Conservation (phyloP, 2,888 invertebrate genomes). For the Eumerus sabulonum region DNA sequence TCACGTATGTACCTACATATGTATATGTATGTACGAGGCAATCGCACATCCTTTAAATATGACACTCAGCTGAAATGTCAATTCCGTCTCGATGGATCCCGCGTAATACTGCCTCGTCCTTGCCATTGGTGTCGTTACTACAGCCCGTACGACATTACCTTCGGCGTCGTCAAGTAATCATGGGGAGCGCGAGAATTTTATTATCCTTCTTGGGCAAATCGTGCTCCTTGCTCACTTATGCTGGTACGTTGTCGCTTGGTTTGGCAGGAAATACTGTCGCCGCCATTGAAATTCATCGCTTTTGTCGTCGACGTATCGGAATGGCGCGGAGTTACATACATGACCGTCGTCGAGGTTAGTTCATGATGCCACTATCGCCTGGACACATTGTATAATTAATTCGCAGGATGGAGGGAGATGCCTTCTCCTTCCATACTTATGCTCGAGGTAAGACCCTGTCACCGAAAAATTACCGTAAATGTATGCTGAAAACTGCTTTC, state of each 20-base stretch:
- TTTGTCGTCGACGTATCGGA: too few relatives aligned
- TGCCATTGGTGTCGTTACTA: not conserved
- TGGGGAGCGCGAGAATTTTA: conserved; percentile 51
- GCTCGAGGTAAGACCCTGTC: conserved; percentile 36
- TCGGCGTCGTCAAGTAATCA: too few relatives aligned
- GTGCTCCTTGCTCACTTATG: too few relatives aligned
- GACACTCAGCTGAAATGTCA: conserved; percentile 48
- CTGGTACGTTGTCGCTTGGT: too few relatives aligned
- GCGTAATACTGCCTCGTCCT: too few relatives aligned
- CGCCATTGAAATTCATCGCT: not conserved
- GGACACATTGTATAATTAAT: conserved; percentile 45
- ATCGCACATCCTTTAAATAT: conserved; percentile 37
- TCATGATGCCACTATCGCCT: not conserved
- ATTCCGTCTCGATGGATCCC: conserved; percentile 34
- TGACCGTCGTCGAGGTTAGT: too few relatives aligned
- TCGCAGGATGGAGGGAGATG: conserved; percentile 4
- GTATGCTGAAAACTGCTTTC: conserved; percentile 43
- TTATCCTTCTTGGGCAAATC: conserved; percentile 20
- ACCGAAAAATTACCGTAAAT: conserved; percentile 38
- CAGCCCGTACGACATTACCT: conserved; percentile 34
- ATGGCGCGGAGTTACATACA: too few relatives aligned
- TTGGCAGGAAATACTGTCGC: conserved; percentile 2
- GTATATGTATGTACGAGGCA: conserved; percentile 10
- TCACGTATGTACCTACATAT: not conserved
- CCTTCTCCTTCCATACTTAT: conserved; percentile 31